Base-by-base conservation (phyloP, 2,888 invertebrate genomes). In the Phaedon cochleariae region DNA sequence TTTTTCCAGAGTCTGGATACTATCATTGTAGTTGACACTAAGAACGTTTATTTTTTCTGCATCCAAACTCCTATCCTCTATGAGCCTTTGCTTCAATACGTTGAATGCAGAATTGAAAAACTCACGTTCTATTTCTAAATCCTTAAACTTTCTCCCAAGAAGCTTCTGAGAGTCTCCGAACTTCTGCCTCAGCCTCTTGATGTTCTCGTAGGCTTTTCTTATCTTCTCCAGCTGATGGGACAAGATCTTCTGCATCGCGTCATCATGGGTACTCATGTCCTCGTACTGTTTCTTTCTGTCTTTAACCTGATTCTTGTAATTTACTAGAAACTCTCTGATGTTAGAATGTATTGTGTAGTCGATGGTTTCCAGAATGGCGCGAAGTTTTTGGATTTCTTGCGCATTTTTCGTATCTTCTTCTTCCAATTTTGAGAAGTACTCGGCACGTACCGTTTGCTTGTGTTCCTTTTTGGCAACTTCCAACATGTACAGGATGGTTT, bases 11-110 rank as follows among this genome's bases (percentile, higher is more conserved):
- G 83, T 81, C 86, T 86, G 84, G 45, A 87, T 85, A 53, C 86
- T 83, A 60, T 86, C 84, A 71, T 89, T 87, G 72, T 91, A 90
- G 37, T 85, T 82, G 51, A 90, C 87, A 9, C 89, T 90, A 78
- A 92, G 83, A 20, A 85, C 70, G 20, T 86, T 88, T 29, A 93
- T 81, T 68, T 87, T 86, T 18, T 85, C 81, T 22, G 85, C 84
- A 62, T 89, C 88, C 6, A 81, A 78, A 5, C 80, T 83, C 64
- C 85, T 83, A 60, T 86, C 85, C 0, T 79, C 69, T 64, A 88
- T 87, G 5, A 89, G 84, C n/a, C 85, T 84, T 15, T 75, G 81
- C 72, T 89, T 90, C 76, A 88, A 81, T 1, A 70, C 66, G 22
- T 70, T 69, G 65, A 79, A 81, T 18, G 75, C 74, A 18, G 73